Evolutionary conservation across 2,797 vertebrate species (phyloP).

Genomic region (Mionectes olivaceus): DNA sequence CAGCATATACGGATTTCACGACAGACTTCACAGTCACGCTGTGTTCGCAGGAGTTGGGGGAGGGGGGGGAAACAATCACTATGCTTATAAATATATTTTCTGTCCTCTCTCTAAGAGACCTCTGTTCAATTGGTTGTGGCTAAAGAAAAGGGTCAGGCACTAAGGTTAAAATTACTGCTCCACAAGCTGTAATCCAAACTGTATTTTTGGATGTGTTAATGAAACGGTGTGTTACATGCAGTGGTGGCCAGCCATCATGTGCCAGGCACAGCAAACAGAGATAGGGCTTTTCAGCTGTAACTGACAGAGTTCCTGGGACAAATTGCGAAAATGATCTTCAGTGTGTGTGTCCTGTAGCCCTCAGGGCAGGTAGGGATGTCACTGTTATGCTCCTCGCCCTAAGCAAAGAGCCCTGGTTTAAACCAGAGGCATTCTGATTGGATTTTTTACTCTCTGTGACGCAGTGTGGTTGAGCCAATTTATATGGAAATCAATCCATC

Average conservation of each 20-base stretch:
- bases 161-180: neutral
- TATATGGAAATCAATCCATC: neutral
- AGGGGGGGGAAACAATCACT: accelerated
- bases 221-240: accelerated
- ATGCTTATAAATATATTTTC: neutral
- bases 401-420: neutral
- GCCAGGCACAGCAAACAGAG: neutral
- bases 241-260: neutral
- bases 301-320: neutral
- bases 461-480: neutral
- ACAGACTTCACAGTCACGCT: slow-evolving; percentile 4
- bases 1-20: neutral
- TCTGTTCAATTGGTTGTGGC: neutral
- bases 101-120: slow-evolving; percentile 15
- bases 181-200: neutral
- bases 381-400: neutral
- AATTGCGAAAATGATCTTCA: neutral
- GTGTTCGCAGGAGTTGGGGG: neutral
- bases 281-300: neutral
- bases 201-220: neutral
- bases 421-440: neutral
- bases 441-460: neutral
- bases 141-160: slow-evolving; percentile 7
- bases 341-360: neutral
- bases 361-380: neutral